Evolutionary conservation across 2,888 invertebrate genomes (phyloP).

Genomic region (Drosophila pegasa): DNA sequence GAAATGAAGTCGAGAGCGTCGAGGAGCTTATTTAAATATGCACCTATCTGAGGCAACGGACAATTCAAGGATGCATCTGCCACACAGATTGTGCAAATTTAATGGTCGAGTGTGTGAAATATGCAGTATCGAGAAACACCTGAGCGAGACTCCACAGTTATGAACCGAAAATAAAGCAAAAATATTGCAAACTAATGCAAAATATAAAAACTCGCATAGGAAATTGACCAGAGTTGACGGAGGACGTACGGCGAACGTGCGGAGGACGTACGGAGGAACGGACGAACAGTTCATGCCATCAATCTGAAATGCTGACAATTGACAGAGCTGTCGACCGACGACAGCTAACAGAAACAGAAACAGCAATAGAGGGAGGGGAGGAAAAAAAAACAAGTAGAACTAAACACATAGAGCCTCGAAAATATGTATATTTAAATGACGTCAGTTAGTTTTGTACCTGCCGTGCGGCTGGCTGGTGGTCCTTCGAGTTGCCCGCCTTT

Average conservation of each 20-base stretch:
- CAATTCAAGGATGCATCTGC: not conserved
- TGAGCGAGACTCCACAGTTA: conserved; percentile 32
- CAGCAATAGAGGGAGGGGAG: conserved; percentile 37
- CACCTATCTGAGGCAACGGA: conserved; percentile 16
- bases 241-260: conserved; percentile 6
- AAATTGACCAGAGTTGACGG: conserved; percentile 28
- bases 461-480: not conserved
- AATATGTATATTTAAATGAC: conserved; percentile 64
- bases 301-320: conserved; percentile 76
- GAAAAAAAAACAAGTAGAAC: conserved; percentile 19
- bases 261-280: not conserved
- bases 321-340: conserved; percentile 46
- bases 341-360: conserved; percentile 15
- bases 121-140: conserved; percentile 9
- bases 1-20: conserved; percentile 26
- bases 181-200: conserved; percentile 36
- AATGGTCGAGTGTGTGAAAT: conserved; percentile 40
- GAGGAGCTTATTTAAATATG: conserved; percentile 9
- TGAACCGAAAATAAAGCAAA: conserved; percentile 41
- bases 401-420: conserved; percentile 29
- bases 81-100: conserved; percentile 49
- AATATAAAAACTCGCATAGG: conserved; percentile 11
- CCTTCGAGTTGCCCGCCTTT: conserved; percentile 10
- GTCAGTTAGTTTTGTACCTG: conserved; percentile 51
- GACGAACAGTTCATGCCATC: conserved; percentile 26